Conservation (phyloP, 1,140 invertebrate genomes). For the Gryllus bimaculatus region DNA sequence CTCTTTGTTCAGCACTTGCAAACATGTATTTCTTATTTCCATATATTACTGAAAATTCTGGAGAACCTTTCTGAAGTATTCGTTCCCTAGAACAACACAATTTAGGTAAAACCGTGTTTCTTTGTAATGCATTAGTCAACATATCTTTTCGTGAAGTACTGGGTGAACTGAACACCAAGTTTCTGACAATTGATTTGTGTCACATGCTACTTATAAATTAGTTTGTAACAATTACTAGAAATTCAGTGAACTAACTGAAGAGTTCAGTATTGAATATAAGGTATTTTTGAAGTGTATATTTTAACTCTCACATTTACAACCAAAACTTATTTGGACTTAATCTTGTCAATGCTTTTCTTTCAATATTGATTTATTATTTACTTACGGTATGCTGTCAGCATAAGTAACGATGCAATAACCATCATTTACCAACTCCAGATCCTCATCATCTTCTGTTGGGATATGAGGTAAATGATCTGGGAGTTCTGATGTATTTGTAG, state of each 20-base stretch:
- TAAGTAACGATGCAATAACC: conserved; percentile 49
- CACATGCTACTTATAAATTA: too few species aligned
- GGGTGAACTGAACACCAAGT: too few species aligned
- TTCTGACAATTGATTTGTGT: too few species aligned
- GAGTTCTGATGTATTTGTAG: not conserved
- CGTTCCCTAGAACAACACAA: not conserved
- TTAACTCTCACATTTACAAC: too few species aligned
- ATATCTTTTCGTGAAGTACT: too few species aligned
- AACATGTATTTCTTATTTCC: not conserved
- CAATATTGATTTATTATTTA: not conserved
- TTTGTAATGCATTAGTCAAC: not conserved
- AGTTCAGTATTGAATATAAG: too few species aligned
- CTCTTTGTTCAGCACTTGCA: not conserved
- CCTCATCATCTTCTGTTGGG: not conserved
- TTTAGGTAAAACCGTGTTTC: not conserved
- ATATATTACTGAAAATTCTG: not conserved
- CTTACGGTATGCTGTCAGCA: conserved; percentile 36
- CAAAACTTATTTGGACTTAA: too few species aligned
- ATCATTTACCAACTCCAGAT: conserved; percentile 26
- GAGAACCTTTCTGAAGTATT: not conserved
- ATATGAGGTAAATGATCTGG: not conserved
- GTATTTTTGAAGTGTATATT: too few species aligned
- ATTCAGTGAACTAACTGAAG: too few species aligned
- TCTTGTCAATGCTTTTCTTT: too few species aligned
- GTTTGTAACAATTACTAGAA: too few species aligned